Evolutionary conservation across 2,797 vertebrate genomes (phyloP).

Genomic region (Sebastes goodei): DNA sequence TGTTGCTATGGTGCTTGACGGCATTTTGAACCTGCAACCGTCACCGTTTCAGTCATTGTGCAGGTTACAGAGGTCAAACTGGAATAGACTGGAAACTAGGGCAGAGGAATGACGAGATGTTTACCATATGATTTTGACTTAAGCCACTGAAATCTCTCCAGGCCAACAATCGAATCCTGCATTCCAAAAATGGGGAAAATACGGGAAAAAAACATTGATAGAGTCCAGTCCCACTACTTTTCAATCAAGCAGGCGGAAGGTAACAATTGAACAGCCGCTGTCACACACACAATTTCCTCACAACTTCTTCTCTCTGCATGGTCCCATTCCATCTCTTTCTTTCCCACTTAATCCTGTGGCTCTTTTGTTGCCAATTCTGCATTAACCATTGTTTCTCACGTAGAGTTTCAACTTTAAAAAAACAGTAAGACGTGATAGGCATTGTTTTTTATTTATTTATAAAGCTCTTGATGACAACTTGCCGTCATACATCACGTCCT

Average conservation of each 20-base stretch:
- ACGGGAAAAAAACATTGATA: neutral
- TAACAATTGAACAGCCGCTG: neutral
- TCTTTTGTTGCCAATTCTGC: neutral
- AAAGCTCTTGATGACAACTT: no score
- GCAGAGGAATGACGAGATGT: neutral
- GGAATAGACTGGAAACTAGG: neutral
- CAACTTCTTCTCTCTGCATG: neutral
- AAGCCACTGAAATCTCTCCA: neutral
- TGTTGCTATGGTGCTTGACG: neutral
- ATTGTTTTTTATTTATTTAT: no score
- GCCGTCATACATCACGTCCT: no score
- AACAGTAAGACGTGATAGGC: accelerated
- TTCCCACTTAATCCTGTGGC: neutral
- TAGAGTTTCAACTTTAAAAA: neutral
- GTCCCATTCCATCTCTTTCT: neutral
- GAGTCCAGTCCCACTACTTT: neutral
- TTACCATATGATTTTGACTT: neutral
- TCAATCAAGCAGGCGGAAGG: neutral
- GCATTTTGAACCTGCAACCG: neutral
- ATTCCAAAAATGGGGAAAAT: neutral
- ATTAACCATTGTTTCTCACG: neutral
- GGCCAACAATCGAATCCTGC: neutral
- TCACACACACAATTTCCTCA: neutral
- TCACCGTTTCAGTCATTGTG: neutral
- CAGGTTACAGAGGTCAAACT: constrained; percentile 6